These are phyloP conservation scores for Pangasius larnaudii DNA, from an alignment of 2,797 vertebrate genomes.

Conservation along the genomic window DNA sequence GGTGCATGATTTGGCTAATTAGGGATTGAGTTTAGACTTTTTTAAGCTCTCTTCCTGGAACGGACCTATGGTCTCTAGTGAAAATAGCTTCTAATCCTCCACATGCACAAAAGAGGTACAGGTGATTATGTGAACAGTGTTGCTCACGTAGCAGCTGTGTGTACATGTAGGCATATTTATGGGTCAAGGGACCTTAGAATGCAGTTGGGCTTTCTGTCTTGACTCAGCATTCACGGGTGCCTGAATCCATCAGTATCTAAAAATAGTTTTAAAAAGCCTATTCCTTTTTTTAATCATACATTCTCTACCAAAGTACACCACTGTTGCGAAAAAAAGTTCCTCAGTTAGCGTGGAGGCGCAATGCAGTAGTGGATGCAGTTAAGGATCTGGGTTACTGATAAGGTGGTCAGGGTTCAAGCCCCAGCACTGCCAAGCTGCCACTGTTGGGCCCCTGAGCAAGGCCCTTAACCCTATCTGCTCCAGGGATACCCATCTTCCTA, in stretches of 20 bases:
- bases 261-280: not conserved
- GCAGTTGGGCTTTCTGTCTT: not conserved
- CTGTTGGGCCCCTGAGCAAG: not conserved
- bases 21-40: not conserved
- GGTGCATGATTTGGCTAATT: not conserved
- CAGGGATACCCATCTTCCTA: not conserved
- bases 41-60: not conserved
- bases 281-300: not conserved
- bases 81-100: not conserved
- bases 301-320: too few species aligned
- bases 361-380: too few species aligned
- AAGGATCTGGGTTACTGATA: not conserved
- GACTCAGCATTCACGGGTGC: not conserved
- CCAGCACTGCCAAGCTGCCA: not conserved
- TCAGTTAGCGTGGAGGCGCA: too few species aligned
- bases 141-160: not conserved
- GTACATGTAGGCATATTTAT: not conserved
- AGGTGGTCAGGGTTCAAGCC: not conserved
- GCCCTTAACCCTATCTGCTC: not conserved
- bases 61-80: not conserved
- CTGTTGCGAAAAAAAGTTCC: too few species aligned
- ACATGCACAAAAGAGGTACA: not conserved
- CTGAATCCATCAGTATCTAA: not conserved
- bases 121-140: not conserved
- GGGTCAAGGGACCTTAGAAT: not conserved